Conservation (phyloP, 2,797 vertebrate genomes). For the Echiichthys vipera region DNA sequence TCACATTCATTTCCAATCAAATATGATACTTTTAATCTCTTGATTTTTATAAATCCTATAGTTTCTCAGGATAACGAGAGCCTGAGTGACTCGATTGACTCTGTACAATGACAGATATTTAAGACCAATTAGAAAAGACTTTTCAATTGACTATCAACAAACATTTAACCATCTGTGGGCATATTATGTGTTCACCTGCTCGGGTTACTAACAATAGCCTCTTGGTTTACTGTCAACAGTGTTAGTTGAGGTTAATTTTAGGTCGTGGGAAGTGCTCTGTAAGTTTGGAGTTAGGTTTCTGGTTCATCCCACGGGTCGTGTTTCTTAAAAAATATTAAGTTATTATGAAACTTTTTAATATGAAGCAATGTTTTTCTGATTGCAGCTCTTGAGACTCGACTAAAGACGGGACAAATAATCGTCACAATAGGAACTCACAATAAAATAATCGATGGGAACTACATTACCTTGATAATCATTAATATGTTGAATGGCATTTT, state of each 20-base stretch:
- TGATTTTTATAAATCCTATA: too few species aligned
- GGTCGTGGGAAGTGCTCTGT: neutral
- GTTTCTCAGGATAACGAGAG: too few species aligned
- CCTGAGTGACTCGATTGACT: neutral
- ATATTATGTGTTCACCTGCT: neutral
- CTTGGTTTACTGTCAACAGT: conserved; percentile 27
- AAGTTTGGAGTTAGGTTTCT: conserved; percentile 13
- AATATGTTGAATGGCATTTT: too few species aligned
- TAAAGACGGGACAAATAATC: too few species aligned
- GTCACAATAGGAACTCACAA: too few species aligned
- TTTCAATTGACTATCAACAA: neutral
- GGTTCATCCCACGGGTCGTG: neutral
- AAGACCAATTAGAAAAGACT: neutral
- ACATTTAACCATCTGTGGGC: neutral
- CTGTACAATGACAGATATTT: neutral
- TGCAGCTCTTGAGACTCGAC: too few species aligned
- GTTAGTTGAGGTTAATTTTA: neutral
- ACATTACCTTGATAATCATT: too few species aligned
- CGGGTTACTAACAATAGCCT: neutral
- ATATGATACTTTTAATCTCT: neutral
- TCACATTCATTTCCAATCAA: neutral
- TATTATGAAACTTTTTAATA: neutral
- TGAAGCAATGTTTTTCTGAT: neutral
- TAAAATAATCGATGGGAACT: too few species aligned
- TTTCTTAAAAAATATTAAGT: neutral